Percentiles rank a stretch among this genome's conserved stretches.
phyloP scores from a whole-genome alignment of 2,113 vertebrate genomes.

The Eira barbara region DNA sequence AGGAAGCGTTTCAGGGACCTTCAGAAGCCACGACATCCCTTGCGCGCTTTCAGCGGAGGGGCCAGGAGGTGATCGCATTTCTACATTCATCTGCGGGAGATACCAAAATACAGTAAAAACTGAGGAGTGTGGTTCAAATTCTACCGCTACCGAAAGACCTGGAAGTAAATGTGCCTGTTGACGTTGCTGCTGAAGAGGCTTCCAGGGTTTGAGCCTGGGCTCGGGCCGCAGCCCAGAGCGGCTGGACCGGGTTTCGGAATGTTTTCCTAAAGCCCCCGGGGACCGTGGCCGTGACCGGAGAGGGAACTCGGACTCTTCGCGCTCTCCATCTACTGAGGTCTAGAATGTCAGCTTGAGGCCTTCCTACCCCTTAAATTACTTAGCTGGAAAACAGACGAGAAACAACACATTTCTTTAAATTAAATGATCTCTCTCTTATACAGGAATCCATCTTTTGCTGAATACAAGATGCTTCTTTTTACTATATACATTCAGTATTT shows the following conservation, averaged over 20 bases:
- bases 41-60: background rate
- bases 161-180: background rate
- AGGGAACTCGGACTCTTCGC: constrained; percentile 23
- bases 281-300: background rate
- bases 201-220: background rate
- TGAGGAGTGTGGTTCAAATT: constrained; percentile 58
- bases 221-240: background rate
- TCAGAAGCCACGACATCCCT: background rate
- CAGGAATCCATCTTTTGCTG: constrained; percentile 84
- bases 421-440: constrained; percentile 86
- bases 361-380: constrained; percentile 71
- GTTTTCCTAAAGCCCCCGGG: background rate
- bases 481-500: constrained; percentile 87
- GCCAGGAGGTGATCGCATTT: background rate
- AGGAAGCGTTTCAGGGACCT: background rate
- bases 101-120: constrained; percentile 6
- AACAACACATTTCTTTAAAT: constrained; percentile 86
- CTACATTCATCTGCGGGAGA: background rate
- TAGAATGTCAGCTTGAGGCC: constrained; percentile 55
- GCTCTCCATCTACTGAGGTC: background rate
- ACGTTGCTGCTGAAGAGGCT: background rate
- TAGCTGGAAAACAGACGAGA: constrained; percentile 79
- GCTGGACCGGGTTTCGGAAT: background rate
- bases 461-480: constrained; percentile 84
- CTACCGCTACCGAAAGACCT: constrained; percentile 39